phyloP scores from a whole-genome alignment of 2,113 vertebrate species.

The Nothobranchius furzeri region DNA sequence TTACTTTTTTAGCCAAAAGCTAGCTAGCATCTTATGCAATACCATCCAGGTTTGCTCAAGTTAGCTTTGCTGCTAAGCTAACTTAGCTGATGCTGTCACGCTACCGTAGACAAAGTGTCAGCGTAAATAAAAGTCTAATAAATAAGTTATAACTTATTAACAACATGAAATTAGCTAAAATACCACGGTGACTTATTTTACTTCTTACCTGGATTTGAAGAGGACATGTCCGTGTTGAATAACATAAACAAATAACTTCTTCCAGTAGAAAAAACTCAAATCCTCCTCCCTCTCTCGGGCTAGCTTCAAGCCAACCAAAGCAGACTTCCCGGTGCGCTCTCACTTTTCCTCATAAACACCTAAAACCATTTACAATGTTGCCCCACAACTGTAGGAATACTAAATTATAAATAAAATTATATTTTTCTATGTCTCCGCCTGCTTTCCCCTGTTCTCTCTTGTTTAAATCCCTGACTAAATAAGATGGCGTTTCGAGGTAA shows the following conservation, averaged over 20 bases:
- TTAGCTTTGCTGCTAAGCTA: constrained; percentile 61
- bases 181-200: neutral
- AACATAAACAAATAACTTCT: constrained; percentile 78
- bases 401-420: neutral
- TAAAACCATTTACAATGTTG: constrained; percentile 10
- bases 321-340: constrained; percentile 16
- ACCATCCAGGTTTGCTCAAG: constrained; percentile 14
- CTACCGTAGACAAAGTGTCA: constrained; percentile 56
- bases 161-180: neutral
- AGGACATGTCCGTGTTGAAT: constrained; percentile 71
- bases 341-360: constrained; percentile 3
- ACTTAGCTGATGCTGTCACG: constrained; percentile 65
- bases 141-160: neutral
- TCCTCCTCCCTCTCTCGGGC: constrained; percentile 40
- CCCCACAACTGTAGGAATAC: neutral
- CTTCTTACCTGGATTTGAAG: constrained; percentile 73
- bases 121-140: neutral
- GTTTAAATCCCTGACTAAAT: constrained; percentile 68
- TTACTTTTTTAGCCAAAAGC: neutral
- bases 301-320: constrained; percentile 44
- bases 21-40: constrained; percentile 44
- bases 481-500: constrained; percentile 76
- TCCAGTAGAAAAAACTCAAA: constrained; percentile 8
- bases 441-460: constrained; percentile 34
- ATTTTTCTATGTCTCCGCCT: neutral